Conservation (phyloP, 2,888 invertebrate genomes). For the Dynastes grantii region DNA sequence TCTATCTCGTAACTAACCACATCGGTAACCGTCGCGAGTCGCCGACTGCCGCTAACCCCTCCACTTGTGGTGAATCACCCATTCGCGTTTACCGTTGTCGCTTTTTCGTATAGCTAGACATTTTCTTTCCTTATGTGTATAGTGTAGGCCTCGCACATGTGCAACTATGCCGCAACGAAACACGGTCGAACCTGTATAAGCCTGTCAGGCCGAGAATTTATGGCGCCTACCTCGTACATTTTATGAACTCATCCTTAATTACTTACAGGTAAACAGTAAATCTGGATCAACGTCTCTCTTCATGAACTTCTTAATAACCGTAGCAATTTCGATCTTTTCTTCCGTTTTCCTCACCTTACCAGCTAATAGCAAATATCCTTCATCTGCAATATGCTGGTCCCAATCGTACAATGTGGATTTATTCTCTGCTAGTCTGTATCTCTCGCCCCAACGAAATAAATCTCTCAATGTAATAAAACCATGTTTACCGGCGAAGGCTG, state of each 20-base stretch:
- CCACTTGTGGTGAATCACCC: too few species aligned
- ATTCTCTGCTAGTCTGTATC: constrained; percentile 85
- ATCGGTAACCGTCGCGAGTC: too few species aligned
- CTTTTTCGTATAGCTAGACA: too few species aligned
- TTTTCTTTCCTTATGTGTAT: too few species aligned
- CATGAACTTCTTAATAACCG: constrained; percentile 85
- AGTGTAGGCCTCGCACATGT: too few species aligned
- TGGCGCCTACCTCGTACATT: too few species aligned
- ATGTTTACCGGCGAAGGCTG: constrained; percentile 93
- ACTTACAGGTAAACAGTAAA: constrained; percentile 79
- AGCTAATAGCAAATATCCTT: constrained; percentile 94
- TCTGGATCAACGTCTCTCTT: constrained; percentile 82
- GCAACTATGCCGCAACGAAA: too few species aligned
- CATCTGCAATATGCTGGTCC: constrained; percentile 97
- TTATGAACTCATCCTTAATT: background rate
- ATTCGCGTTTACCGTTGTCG: too few species aligned
- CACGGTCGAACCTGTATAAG: too few species aligned
- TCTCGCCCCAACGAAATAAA: constrained; percentile 96
- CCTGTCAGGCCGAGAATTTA: too few species aligned
- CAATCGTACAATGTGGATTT: constrained; percentile 87
- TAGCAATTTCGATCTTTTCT: constrained; percentile 86
- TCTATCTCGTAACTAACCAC: too few species aligned
- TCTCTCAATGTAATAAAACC: constrained; percentile 96
- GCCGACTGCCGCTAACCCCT: too few species aligned
- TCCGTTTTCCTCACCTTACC: constrained; percentile 90